Evolutionary conservation across 2,113 vertebrate genomes (phyloP), one percentile per base, ranked within the genome.

Genomic region (Crotophaga sulcirostris): DNA sequence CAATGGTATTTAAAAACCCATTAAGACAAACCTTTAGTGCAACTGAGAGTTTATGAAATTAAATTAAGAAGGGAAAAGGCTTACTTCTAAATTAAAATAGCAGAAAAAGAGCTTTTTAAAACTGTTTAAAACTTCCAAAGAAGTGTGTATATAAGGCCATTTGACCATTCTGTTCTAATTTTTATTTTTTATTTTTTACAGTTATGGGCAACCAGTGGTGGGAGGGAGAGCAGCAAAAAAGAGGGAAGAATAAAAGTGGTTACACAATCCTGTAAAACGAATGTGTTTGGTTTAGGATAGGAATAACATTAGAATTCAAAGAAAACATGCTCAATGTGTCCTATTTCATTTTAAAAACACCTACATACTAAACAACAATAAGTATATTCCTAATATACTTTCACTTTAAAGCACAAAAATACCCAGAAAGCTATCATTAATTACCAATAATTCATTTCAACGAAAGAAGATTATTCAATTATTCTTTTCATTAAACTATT

Each of bases 1-100:
- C 49, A 93, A 64, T 21, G 28, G 42, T 89, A 72, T 89, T 96
- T 95, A 84, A 94, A 96, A 96, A 51, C 10, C 13, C 70, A 87
- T 95, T 93, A 83, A 28, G 21, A 67, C 17, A 80, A 95, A 95
- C 51, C 58, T 80, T 91, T 25, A 85, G 40, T 13, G 8, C 14
- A 75, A 89, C 51, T 23, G 51, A 80, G 67, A 86, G 20, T 67
- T 89, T 75, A 74, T 52, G 44, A 73, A 89, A 92, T 84, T 59
- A 88, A 93, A 93, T 87, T 90, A 54, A 59, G 77, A 55, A 87
- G 36, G 29, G 34, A 91, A 70, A 91, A 75, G 77, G 36, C 44
- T 85, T 17, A 55, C 31, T 94, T 94, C 84, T 84, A 95, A 95
- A 94, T 77, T 87, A 73, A 91, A 91, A 69, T 10, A 79, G 10